These are phyloP conservation scores for Aramus guarauna DNA, from an alignment of 2,113 vertebrate genomes.

Conservation along the genomic window DNA sequence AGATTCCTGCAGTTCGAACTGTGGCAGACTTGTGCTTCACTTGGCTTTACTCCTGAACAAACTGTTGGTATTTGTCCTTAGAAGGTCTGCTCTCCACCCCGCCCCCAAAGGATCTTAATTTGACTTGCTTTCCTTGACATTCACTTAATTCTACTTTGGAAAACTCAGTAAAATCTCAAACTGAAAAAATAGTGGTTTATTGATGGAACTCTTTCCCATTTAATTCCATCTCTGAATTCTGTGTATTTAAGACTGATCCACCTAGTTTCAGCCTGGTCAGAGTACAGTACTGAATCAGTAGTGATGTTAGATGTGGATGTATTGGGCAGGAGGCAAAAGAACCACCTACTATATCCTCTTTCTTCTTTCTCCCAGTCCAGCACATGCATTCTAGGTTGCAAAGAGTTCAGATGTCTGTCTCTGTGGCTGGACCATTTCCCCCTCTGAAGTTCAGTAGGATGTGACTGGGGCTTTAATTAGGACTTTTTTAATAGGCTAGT, in stretches of 20 bases:
- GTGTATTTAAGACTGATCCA: not conserved
- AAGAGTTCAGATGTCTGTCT: not conserved
- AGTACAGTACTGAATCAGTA: not conserved
- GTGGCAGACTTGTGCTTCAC: constrained; percentile 51
- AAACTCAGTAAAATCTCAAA: constrained; percentile 9
- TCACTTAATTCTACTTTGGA: not conserved
- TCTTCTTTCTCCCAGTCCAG: not conserved
- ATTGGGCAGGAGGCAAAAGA: not conserved
- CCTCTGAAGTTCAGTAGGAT: constrained; percentile 4
- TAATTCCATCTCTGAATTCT: not conserved
- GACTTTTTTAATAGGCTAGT: not conserved
- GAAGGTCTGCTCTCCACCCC: constrained; percentile 46
- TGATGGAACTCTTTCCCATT: not conserved
- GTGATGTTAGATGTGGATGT: not conserved
- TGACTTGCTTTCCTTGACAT: not conserved
- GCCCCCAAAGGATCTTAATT: constrained; percentile 25
- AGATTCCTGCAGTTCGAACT: constrained; percentile 53
- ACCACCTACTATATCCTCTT: not conserved
- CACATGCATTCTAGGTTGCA: not conserved
- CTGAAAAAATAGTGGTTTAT: not conserved
- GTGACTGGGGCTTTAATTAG: not conserved
- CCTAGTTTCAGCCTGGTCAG: not conserved
- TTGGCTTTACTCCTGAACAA: constrained; percentile 65
- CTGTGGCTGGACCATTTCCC: not conserved
- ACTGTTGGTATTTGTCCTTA: constrained; percentile 57